Base-by-base conservation (phyloP, 1,140 invertebrate species). In the Drosophila teissieri region DNA sequence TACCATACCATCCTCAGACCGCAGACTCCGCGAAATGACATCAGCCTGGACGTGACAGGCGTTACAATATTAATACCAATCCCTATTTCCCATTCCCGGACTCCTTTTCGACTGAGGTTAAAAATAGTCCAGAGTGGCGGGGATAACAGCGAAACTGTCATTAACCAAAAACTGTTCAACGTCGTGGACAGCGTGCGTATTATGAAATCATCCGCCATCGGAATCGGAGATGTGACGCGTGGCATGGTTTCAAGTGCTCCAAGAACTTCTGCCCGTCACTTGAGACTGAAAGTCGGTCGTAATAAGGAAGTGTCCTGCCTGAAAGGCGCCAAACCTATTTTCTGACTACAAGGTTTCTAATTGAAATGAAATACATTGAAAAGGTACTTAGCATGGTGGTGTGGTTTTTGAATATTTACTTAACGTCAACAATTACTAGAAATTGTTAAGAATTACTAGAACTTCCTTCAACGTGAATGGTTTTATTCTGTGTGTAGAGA, bases 11-110 rank as follows among this genome's bases (percentile, higher is more conserved):
- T 39, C 46, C 61, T 44, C 37, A 31, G n/a, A 70, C 67, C 63
- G 51, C 67, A 70, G 68, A 70, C 68, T 70, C 68, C 68, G 64
- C 63, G 52, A 36, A 61, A 81, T 80, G 78, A 80, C 78, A 82
- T 82, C 80, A 84, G 64, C 68, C 27, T 70, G 67, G 63, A 55
- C 37, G 74, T 58, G 64, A 45, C 52, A 58, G 62, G 49, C 67
- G 27, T 14, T 27, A 27, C 70, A 19, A 24, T 45, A n/a, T 10
- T 46, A 8, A 57, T 44, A 4, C 24, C 37, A n/a, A 27, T 37
- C 40, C 11, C 54, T 12, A 24, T 8, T 12, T 17, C 10, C 48
- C 39, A 39, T 11, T 17, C 15, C 52, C 48, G 27, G 10, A 22
- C 7, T 19, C 39, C 4, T 14, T 14, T 56, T 14, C 10, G 37